Conservation (phyloP, 2,797 vertebrate species). For the Siniperca scherzeri region DNA sequence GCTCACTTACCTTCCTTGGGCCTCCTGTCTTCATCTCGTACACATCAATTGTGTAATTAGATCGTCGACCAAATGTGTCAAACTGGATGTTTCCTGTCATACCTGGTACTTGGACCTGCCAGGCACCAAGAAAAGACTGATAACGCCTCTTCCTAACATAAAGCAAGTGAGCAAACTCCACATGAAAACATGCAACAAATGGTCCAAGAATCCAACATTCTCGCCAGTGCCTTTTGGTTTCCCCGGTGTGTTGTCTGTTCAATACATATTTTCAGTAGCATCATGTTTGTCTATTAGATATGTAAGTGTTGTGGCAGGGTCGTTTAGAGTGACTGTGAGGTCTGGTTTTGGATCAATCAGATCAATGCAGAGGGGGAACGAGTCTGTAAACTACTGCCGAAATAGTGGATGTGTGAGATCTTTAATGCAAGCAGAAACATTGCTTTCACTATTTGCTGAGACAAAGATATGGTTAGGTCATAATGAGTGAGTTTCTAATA, state of each 20-base stretch:
- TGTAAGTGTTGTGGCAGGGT: not conserved
- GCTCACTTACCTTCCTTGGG: constrained; percentile 90
- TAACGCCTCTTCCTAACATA: constrained; percentile 28
- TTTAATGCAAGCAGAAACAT: not conserved
- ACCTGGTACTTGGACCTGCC: constrained; percentile 96
- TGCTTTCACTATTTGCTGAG: not conserved
- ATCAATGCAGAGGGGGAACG: not conserved
- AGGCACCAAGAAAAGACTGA: constrained; percentile 50
- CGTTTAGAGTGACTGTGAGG: not conserved
- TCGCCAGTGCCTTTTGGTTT: not conserved
- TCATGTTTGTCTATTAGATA: not conserved
- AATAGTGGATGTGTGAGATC: not conserved
- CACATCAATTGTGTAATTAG: constrained; percentile 98
- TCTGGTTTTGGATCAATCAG: constrained; percentile 6
- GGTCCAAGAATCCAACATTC: not conserved
- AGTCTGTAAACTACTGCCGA: not conserved
- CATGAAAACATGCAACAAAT: not conserved
- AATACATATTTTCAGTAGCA: not conserved
- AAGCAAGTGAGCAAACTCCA: constrained; percentile 7
- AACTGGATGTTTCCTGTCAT: constrained; percentile 99
- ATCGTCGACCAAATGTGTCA: constrained; percentile 95
- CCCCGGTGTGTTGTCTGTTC: not conserved
- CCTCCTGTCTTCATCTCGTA: constrained; percentile 95
- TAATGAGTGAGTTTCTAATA: not conserved
- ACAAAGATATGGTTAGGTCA: not conserved